Evolutionary conservation across 2,113 vertebrate species (phyloP).

Genomic region (Typhlomys cinereus): DNA sequence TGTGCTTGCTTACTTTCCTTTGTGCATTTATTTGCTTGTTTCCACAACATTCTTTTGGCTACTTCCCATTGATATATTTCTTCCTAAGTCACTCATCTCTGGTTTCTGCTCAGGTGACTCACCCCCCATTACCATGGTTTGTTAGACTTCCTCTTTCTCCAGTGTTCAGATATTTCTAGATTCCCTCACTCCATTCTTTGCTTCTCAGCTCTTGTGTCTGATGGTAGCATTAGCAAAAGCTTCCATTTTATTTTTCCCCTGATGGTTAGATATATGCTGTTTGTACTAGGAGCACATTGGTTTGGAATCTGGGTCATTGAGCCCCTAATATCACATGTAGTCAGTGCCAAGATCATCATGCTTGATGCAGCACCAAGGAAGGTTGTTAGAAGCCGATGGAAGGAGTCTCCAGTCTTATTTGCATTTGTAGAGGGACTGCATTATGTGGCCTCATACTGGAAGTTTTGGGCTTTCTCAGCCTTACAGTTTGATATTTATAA

Average conservation of each 20-base stretch:
- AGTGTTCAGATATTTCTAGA: not conserved
- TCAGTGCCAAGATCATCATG: not conserved
- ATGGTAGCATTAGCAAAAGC: not conserved
- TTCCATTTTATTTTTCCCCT: not conserved
- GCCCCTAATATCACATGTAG: not conserved
- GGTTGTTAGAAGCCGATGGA: not conserved
- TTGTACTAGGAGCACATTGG: not conserved
- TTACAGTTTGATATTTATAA: conserved; percentile 52
- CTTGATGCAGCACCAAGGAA: not conserved
- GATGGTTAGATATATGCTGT: not conserved
- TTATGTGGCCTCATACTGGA: not conserved
- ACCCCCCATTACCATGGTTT: not conserved
- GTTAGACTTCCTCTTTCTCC: not conserved
- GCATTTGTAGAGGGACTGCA: not conserved
- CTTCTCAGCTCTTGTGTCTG: not conserved
- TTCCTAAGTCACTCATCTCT: not conserved
- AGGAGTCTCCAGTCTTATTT: not conserved
- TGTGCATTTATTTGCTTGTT: not conserved
- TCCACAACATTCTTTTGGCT: not conserved
- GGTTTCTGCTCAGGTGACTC: not conserved
- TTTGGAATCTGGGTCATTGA: not conserved
- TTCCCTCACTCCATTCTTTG: accelerated
- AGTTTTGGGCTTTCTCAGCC: not conserved
- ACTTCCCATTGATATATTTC: not conserved
- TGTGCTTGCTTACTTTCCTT: not conserved